A percentile compares a stretch with the other conserved stretches of the same genome.
These are phyloP conservation scores for Capreolus pygargus DNA, from an alignment of 2,113 vertebrate genomes.

Conservation along the genomic window DNA sequence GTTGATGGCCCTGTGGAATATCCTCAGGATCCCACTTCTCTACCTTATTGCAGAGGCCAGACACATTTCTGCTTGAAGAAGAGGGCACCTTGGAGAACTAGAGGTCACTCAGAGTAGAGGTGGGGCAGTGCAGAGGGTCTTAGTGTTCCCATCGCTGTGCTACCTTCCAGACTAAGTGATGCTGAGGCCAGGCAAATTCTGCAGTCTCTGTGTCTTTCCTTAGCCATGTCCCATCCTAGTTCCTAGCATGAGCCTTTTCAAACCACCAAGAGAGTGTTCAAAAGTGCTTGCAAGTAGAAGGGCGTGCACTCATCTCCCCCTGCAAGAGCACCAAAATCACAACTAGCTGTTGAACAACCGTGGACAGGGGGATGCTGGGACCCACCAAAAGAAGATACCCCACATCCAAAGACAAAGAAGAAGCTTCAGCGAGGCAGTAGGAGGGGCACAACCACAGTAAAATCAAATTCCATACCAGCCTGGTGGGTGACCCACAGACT, in stretches of 20 bases:
- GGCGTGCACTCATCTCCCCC: neutral
- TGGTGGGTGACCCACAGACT: neutral
- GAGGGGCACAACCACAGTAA: neutral
- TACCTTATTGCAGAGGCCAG: neutral
- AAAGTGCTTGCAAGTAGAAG: neutral
- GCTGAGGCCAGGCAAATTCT: neutral
- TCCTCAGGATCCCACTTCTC: neutral
- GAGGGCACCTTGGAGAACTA: neutral
- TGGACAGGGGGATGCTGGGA: neutral
- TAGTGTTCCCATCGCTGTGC: neutral
- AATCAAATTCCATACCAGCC: neutral
- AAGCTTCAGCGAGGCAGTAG: fast-evolving
- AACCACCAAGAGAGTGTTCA: neutral
- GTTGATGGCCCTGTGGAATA: neutral
- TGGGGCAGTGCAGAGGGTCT: neutral
- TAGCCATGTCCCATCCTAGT: neutral
- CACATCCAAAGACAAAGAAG: neutral
- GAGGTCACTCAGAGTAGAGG: neutral
- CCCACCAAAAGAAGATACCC: neutral
- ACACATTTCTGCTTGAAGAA: neutral
- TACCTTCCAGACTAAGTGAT: neutral
- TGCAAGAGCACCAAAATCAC: neutral
- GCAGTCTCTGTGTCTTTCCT: neutral
- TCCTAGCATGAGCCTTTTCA: neutral
- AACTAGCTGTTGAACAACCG: neutral